Conservation (phyloP, 2,113 vertebrate genomes). For the Hypomesus transpacificus region DNA sequence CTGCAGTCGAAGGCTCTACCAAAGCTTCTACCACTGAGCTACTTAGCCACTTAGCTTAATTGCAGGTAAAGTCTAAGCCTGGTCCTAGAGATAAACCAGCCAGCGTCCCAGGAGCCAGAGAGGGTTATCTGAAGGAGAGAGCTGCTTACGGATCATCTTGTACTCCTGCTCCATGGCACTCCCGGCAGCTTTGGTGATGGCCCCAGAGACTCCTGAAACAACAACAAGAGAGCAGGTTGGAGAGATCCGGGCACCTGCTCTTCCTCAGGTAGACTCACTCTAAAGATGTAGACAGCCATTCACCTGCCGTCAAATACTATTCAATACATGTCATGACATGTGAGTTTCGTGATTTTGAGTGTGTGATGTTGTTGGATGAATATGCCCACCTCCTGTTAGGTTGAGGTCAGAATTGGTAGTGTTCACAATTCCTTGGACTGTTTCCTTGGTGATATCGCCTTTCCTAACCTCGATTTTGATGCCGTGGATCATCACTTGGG, state of each 20-base stretch:
- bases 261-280: no score
- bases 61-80: no score
- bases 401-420: slow-evolving; percentile 48
- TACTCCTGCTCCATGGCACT: slow-evolving; percentile 47
- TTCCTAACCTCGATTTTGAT: slow-evolving; percentile 50
- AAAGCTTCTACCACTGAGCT: no score
- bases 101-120: no score
- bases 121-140: background rate
- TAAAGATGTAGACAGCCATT: no score
- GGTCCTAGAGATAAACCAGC: no score
- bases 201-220: slow-evolving; percentile 54
- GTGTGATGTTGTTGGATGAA: background rate
- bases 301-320: no score
- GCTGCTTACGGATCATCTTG: slow-evolving; percentile 33
- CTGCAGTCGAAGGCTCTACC: no score
- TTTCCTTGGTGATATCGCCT: slow-evolving; percentile 47
- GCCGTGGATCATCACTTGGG: slow-evolving; percentile 43
- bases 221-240: background rate
- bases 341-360: background rate
- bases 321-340: no score
- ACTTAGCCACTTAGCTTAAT: no score
- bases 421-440: slow-evolving; percentile 55
- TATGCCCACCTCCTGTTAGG: slow-evolving; percentile 32
- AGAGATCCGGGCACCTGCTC: no score
- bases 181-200: slow-evolving; percentile 54